Conservation (phyloP, 2,113 vertebrate genomes). For the Chunga burmeisteri region DNA sequence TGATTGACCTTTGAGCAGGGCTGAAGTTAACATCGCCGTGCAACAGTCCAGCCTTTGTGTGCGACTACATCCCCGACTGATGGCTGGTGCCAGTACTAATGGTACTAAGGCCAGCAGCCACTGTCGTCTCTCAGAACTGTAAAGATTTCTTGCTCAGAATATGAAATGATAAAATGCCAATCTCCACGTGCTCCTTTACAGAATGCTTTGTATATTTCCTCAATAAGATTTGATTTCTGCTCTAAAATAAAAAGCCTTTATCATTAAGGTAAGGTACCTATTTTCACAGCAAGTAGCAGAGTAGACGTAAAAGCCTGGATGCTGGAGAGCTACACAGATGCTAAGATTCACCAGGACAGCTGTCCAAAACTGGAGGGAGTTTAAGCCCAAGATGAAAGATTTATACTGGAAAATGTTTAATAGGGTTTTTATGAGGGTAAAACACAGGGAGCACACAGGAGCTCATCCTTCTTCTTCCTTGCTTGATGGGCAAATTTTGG, state of each 20-base stretch:
- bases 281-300: not conserved
- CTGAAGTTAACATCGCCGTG: not conserved
- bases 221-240: not conserved
- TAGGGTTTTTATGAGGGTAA: not conserved
- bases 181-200: not conserved
- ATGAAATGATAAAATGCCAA: not conserved
- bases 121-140: not conserved
- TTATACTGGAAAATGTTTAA: not conserved
- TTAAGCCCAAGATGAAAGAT: not conserved
- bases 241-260: not conserved
- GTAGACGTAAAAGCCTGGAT: not conserved
- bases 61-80: not conserved
- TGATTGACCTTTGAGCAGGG: not conserved
- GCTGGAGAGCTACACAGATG: not conserved
- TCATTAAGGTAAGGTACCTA: accelerated
- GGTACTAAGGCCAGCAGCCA: not conserved
- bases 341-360: not conserved
- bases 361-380: not conserved
- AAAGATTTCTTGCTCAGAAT: not conserved
- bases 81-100: not conserved
- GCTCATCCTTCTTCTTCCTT: not conserved
- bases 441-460: not conserved
- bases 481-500: not conserved
- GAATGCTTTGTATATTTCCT: not conserved
- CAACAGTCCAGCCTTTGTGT: not conserved